Percentiles rank a stretch among this genome's conserved stretches.
These are phyloP conservation scores for Tenrec ecaudatus DNA, from an alignment of 2,113 vertebrate genomes.

Conservation along the genomic window DNA sequence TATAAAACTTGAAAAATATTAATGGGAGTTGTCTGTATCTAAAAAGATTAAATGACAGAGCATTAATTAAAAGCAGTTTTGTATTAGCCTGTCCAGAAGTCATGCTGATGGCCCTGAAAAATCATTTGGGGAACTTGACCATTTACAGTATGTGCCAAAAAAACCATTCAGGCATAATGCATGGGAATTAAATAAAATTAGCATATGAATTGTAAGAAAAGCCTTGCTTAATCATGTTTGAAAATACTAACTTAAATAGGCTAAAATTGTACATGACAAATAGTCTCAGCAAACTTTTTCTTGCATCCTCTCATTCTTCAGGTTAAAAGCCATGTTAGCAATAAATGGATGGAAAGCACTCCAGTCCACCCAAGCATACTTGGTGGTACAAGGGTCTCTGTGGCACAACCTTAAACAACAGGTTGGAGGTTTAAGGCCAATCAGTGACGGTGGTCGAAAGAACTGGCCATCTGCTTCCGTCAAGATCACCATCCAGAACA, in stretches of 20 bases:
- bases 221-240: not conserved
- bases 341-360: not conserved
- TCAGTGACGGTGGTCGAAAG: not conserved
- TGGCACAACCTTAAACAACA: not conserved
- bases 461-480: not conserved
- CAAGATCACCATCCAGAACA: not conserved
- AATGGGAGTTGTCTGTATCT: not conserved
- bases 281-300: not conserved
- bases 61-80: no score
- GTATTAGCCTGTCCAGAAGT: not conserved
- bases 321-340: not conserved
- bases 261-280: not conserved
- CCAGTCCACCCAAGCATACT: not conserved
- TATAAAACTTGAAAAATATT: not conserved
- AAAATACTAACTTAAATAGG: conserved; percentile 35
- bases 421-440: not conserved
- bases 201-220: not conserved
- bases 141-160: not conserved
- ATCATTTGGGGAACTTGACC: not conserved
- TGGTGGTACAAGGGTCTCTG: not conserved
- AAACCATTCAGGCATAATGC: not conserved
- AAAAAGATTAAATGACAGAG: not conserved
- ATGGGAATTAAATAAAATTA: not conserved
- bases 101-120: not conserved
- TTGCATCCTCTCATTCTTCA: not conserved